Base-by-base conservation (phyloP, 2,888 invertebrate species). In the Harpagoxenus sublaevis region DNA sequence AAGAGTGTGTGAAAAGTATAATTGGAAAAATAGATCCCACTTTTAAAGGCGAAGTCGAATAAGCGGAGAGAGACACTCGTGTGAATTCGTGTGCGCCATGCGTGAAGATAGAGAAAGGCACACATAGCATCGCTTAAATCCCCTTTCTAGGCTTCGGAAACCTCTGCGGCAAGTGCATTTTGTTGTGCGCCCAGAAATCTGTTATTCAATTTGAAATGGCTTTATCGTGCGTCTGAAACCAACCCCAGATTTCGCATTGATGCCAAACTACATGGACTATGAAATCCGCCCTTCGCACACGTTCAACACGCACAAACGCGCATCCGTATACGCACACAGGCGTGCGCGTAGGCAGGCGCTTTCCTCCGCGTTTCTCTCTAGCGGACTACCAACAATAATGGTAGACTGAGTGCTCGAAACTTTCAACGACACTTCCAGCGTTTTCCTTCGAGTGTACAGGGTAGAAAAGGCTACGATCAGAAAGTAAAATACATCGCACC, bases 121-220 rank as follows among this genome's bases (percentile, higher is more conserved):
- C 84, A 81, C 86, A 79, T 71, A 74, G 81, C 79, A 87, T 87
- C 90, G 87, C 88, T 90, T 87, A 86, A 90, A 84, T 86, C 89
- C 87, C 89, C 86, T 91, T 89, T 86, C 90, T 78, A 42, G 84
- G 84, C 86, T 88, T 84, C 88, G 86, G 88, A 89, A 89, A 84
- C 88, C 88, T 87, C 81, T 89, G 87, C 86, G 86, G 90, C 92
- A 91, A 92, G 91, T 92, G 89, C 90, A 91, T 92, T 92, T 90
- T 90, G 91, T 90, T 91, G 91, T 90, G 90, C 89, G 88, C 90
- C 88, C 87, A 91, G 90, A 90, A 91, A 90, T 90, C 91, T 91
- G 91, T 91, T 90, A 91, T 90, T 90, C 91, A 89, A 91, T 91
- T 91, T 90, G 82, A 89, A 91, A 91, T 91, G 89, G 90, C 90